Evolutionary conservation across 2,797 vertebrate species (phyloP), one percentile per base, ranked within the genome.

Genomic region (Hirundo rustica): DNA sequence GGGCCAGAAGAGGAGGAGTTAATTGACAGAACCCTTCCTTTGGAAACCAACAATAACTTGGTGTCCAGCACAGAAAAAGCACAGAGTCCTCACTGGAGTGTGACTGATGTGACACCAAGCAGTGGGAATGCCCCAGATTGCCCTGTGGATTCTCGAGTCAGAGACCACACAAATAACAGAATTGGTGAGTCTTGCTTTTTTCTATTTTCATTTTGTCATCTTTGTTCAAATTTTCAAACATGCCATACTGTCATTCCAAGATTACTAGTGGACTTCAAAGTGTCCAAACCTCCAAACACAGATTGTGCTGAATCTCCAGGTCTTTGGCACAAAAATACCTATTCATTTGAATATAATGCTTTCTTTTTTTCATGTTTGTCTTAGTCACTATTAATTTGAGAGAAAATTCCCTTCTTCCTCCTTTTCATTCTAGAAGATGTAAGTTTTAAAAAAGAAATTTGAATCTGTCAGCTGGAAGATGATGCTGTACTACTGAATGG

Each of bases 81-180:
- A 3, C 30, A 11, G n/a, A 65, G 50, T 64, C 57, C 93, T 82
- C 80, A 29, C 1, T 2, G 83, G 72, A 75, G 83, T 32, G 50
- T 87, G 80, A 7, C 68, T 45, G 96, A 96, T 6, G 55, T 70
- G 73, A 34, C 72, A 15, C 72, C 22, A 27, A 60, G 75, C 88
- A 89, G 3, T 64, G 95, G 91, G 14, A 97, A 91, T 40, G 61
- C 47, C 29, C 48, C 65, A 23, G 95, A 97, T 0, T 81, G 93
- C 38, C 55, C 85, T 16, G 16, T 58, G 0, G 97, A 97, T 62
- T 77, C 97, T 76, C 93, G 67, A 54, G 88, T 92, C 68, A 94
- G 95, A 8, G 97, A 98, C 70, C 96, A 97, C 58, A 97, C 97
- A 40, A 98, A 98, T 40, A 98, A 98, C 89, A 95, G 89, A 76